Evolutionary conservation across 2,888 invertebrate genomes (phyloP), one percentile per base, ranked within the genome.

Genomic region (Eristalis pertinax): DNA sequence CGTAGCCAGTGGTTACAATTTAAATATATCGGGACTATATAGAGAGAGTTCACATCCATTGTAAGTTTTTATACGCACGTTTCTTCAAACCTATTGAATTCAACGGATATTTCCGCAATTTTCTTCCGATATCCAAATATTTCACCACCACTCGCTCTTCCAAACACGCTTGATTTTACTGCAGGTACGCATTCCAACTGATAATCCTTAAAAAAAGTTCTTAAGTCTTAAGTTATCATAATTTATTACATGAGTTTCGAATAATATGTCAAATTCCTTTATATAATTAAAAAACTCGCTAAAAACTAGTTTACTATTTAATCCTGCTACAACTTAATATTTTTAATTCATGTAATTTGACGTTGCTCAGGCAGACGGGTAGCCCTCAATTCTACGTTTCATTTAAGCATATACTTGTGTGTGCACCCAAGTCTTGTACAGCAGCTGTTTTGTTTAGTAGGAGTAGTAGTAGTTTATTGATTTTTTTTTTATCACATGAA

Each of bases 191-290:
- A 62, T 62, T 62, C 13, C 29, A 62, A 13, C 15, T 62, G 29
- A 15, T 29, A 62, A 24, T 62, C 15, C 29, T 1, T 15, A n/a
- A 62, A 62, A 62, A 62, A 62, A 29, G n/a, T 62, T 56, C n/a
- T 60, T 50, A 15, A 64, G 50, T 63, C 38, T 73, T n/a, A 13
- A 15, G 13, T 24, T 43, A 63, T 73, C 43, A 38, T 26, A 26
- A 4, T 41, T 41, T 73, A 73, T 62, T 22, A 73, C 41, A 62
- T 73, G 62, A n/a, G 72, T 73, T 73, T 73, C 72, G 26, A 60
- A 60, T 50, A 60, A 35, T n/a, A 73, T 62, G 26, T 73, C 72
- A 7, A 67, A 67, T 22, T 67, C 32, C 13, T 67, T 67, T n/a
- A 73, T 26, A 24, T 72, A 38, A 60, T 72, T 72, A 38, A 72